These are phyloP conservation scores for Rallus crepitans DNA, from an alignment of 2,797 vertebrate genomes.

Conservation along the genomic window DNA sequence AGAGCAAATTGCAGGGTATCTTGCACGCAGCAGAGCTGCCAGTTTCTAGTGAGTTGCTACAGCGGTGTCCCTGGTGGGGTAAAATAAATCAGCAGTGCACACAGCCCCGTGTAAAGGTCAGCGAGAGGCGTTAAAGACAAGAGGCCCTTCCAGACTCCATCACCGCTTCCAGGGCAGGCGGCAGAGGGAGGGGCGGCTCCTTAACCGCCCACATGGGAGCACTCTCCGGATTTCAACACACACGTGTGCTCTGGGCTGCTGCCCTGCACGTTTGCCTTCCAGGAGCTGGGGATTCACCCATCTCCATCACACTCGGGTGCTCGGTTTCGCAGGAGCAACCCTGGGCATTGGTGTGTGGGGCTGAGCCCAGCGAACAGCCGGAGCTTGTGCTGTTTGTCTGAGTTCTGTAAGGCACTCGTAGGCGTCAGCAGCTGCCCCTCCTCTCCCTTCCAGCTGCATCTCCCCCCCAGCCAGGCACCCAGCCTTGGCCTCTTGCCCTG, in stretches of 20 bases:
- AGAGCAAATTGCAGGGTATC: background rate
- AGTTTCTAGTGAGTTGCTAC: background rate
- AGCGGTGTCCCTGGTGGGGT: background rate
- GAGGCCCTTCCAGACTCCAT: background rate
- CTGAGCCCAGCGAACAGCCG: background rate
- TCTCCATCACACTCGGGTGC: background rate
- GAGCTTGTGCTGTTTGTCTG: background rate
- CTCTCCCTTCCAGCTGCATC: background rate
- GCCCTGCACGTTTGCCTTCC: background rate
- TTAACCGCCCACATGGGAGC: background rate
- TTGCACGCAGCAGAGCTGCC: background rate
- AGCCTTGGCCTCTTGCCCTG: background rate
- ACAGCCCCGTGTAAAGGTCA: background rate
- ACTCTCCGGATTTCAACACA: background rate
- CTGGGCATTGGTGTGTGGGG: accelerated
- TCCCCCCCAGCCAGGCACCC: background rate
- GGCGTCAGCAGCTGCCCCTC: background rate
- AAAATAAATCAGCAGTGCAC: background rate
- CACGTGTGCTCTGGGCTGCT: background rate
- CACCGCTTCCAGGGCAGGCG: background rate
- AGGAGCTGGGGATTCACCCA: background rate
- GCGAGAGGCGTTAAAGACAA: background rate
- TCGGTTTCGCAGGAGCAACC: background rate
- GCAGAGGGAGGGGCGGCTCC: background rate
- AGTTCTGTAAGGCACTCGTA: background rate